Conservation (phyloP, 2,113 vertebrate genomes). For the Odobenus rosmarus region DNA sequence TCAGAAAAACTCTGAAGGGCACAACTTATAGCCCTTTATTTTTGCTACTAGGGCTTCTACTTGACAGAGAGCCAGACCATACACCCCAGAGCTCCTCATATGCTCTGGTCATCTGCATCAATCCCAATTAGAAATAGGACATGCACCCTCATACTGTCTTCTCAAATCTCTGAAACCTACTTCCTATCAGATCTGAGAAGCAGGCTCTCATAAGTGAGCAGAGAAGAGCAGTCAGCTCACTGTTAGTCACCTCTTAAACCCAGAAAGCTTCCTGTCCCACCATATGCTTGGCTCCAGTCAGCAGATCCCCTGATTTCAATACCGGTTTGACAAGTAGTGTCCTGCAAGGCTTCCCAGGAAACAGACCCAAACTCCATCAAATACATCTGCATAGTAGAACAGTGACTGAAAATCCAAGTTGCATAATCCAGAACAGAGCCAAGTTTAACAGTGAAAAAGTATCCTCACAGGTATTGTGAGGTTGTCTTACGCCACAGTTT, state of each 20-base stretch:
- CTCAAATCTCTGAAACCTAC: conserved; percentile 30
- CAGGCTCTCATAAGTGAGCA: neutral
- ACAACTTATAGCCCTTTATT: neutral
- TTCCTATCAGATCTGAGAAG: conserved; percentile 58
- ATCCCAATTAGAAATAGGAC: neutral
- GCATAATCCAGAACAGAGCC: conserved; percentile 61
- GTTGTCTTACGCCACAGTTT: conserved; percentile 2
- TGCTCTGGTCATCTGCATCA: neutral
- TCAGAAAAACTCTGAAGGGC: neutral
- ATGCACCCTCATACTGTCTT: neutral
- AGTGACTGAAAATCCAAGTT: conserved; percentile 49
- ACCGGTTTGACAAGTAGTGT: conserved; percentile 46
- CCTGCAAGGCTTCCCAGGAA: conserved; percentile 65
- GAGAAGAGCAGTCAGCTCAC: neutral
- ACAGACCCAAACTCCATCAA: conserved; percentile 54
- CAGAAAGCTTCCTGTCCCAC: neutral
- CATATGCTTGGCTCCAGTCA: neutral
- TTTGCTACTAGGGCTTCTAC: neutral
- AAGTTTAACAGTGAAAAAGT: conserved; percentile 37
- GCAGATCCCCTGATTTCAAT: conserved; percentile 49
- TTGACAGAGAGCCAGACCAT: neutral
- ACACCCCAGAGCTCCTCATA: neutral
- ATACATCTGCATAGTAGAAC: conserved; percentile 55
- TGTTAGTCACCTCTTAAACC: neutral
- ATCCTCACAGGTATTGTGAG: conserved; percentile 11